phyloP scores from a whole-genome alignment of 2,888 invertebrate species.

The Drosophila imparisetae region DNA sequence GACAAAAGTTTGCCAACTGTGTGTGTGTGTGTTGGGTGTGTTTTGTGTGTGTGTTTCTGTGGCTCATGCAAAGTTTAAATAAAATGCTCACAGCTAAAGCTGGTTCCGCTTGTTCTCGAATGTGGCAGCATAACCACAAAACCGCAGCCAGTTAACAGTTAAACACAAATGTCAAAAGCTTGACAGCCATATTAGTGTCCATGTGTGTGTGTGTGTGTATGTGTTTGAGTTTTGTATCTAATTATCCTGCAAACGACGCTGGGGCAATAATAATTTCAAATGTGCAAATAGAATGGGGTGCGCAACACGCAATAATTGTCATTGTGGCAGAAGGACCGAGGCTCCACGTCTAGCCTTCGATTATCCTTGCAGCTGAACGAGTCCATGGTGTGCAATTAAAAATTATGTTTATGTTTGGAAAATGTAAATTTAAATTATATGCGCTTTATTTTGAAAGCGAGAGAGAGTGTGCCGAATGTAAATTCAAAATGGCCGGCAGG shows the following conservation, averaged over 20 bases:
- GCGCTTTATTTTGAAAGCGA: slow-evolving; percentile 3
- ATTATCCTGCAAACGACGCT: slow-evolving; percentile 51
- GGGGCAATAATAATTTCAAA: slow-evolving; percentile 46
- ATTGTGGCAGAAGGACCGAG: slow-evolving; percentile 1
- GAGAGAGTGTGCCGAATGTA: slow-evolving; percentile 2
- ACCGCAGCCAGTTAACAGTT: slow-evolving; percentile 54
- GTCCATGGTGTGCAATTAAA: slow-evolving; percentile 71
- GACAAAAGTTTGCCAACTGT: slow-evolving; percentile 46
- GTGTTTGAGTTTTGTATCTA: slow-evolving; percentile 32
- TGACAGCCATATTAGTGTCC: slow-evolving; percentile 12
- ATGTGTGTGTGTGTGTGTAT: slow-evolving; percentile 8
- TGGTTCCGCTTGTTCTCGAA: slow-evolving; percentile 37
- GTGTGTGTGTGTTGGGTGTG: slow-evolving; percentile 5
- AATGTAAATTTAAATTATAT: slow-evolving; percentile 57
- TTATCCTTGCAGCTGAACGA: slow-evolving; percentile 47
- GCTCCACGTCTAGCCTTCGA: slow-evolving; percentile 42
- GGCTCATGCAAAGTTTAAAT: slow-evolving; percentile 67
- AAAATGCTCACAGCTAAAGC: slow-evolving; percentile 42
- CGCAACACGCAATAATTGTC: slow-evolving; percentile 46
- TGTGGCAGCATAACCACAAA: slow-evolving; percentile 40
- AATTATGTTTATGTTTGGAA: slow-evolving; percentile 67
- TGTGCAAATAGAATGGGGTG: slow-evolving; percentile 55
- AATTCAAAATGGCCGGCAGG: slow-evolving; percentile 6
- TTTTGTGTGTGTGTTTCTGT: slow-evolving; percentile 24
- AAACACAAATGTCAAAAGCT: slow-evolving; percentile 59